phyloP scores from a whole-genome alignment of 2,888 invertebrate species.

The Hermaeophaga mercurialis region DNA sequence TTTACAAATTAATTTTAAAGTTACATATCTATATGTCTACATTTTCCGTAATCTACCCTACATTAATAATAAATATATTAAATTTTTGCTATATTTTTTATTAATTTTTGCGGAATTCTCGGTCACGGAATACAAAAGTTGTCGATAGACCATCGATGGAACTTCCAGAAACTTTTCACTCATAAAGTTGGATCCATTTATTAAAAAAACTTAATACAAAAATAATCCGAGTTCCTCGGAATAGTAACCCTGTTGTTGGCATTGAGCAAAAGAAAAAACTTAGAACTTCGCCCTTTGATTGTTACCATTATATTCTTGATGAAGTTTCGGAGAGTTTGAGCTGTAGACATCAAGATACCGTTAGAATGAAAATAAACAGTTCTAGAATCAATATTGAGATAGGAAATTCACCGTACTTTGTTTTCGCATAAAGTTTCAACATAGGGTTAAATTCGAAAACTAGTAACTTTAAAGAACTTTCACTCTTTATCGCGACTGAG shows the following conservation, averaged over 20 bases:
- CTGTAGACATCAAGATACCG: background rate
- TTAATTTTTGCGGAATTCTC: too few species aligned
- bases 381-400: constrained; percentile 8
- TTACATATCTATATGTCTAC: too few species aligned
- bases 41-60: too few species aligned
- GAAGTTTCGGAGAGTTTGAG: background rate
- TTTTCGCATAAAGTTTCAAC: constrained; percentile 5
- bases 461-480: background rate
- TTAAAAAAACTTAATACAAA: too few species aligned
- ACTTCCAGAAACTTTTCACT: too few species aligned
- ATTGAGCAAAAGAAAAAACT: background rate
- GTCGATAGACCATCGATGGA: too few species aligned
- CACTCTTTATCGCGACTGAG: background rate
- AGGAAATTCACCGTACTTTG: constrained; percentile 1
- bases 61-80: too few species aligned
- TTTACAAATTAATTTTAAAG: too few species aligned
- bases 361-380: constrained; percentile 9
- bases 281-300: background rate
- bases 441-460: background rate
- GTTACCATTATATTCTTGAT: background rate
- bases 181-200: too few species aligned
- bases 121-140: too few species aligned
- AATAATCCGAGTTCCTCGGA: background rate
- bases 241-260: background rate
- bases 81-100: too few species aligned